A percentile compares a stretch with the other conserved stretches of the same genome.
phyloP scores from a whole-genome alignment of 2,113 vertebrate genomes.

The Crotalus horridus region DNA sequence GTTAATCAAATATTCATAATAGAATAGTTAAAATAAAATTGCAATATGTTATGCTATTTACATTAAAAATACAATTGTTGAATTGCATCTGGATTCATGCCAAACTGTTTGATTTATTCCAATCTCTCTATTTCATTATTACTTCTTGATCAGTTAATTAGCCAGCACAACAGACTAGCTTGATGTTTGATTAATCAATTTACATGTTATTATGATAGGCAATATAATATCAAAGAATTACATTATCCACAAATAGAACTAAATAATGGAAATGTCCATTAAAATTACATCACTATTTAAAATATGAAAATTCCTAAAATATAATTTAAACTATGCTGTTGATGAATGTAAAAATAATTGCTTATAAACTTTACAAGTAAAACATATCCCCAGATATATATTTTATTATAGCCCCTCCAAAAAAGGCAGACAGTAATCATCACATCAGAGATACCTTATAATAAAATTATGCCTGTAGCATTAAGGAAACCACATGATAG shows the following conservation, averaged over 20 bases:
- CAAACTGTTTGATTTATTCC: not conserved
- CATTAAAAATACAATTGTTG: not conserved
- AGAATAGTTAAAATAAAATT: conserved; percentile 4
- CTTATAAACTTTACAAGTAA: not conserved
- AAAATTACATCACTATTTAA: not conserved
- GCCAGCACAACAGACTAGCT: not conserved
- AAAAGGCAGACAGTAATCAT: not conserved
- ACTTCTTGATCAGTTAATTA: conserved; percentile 4
- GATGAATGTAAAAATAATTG: not conserved
- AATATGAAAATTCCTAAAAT: not conserved
- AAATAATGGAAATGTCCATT: not conserved
- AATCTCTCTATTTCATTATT: not conserved
- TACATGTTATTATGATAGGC: not conserved
- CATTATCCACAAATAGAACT: not conserved
- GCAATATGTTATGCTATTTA: not conserved
- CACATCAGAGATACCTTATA: not conserved
- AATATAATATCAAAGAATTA: not conserved
- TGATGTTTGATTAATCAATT: not conserved
- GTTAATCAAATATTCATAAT: conserved; percentile 1
- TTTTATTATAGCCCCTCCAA: not conserved
- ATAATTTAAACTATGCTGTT: not conserved
- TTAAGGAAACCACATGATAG: not conserved
- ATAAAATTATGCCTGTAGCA: not conserved
- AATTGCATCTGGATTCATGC: not conserved
- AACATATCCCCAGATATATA: not conserved